These are phyloP conservation scores for Pocillopora damicornis DNA, from an alignment of 64 coral and sea anemone species.

Conservation along the genomic window DNA sequence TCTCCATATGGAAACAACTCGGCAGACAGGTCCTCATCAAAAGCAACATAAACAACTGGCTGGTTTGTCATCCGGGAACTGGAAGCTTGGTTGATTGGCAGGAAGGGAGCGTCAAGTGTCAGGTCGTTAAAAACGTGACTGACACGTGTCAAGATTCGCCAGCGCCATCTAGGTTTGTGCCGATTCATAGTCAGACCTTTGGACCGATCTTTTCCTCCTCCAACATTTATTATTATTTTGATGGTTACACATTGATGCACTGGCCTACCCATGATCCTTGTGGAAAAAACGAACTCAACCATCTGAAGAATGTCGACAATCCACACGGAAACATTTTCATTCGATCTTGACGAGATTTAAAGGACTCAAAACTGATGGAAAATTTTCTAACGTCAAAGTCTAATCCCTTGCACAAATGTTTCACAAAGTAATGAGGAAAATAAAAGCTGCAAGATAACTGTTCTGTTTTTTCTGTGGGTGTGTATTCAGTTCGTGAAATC, in stretches of 20 bases:
- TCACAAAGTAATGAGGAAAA: no score
- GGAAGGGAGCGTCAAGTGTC: neutral
- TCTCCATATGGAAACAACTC: no score
- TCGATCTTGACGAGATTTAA: neutral
- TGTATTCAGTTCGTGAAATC: no score
- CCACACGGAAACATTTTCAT: slow-evolving; percentile 4
- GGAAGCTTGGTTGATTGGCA: neutral
- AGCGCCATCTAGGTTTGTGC: neutral
- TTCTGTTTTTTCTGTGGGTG: no score
- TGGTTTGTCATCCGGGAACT: no score
- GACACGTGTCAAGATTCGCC: neutral
- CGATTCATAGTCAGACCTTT: neutral
- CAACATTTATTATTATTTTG: neutral
- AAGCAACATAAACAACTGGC: no score
- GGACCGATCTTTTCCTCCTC: neutral
- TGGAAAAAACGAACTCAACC: neutral
- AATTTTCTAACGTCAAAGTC: no score
- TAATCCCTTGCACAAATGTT: no score
- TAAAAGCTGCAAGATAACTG: no score
- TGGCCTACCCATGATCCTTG: slow-evolving; percentile 16
- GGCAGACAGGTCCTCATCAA: no score
- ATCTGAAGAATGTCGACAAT: neutral
- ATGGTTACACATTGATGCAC: neutral
- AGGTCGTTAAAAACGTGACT: neutral
- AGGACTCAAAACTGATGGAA: no score